Conservation (phyloP, 2,113 vertebrate genomes). For the Oncorhynchus masou region DNA sequence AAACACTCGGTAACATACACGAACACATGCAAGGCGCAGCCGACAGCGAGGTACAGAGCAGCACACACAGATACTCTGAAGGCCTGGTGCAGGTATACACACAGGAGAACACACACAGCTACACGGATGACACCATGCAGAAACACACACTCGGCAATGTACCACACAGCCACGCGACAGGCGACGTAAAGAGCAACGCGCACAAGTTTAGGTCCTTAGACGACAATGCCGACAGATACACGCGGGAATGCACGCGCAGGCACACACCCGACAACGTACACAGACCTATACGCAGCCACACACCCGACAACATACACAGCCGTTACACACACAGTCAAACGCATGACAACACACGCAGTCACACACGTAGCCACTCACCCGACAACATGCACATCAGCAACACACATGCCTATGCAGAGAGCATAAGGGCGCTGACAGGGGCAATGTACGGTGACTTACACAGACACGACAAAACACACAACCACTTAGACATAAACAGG, state of each 20-base stretch:
- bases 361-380: no score
- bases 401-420: slow-evolving; percentile 33
- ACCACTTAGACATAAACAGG: not conserved
- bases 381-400: not conserved
- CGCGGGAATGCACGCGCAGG: not conserved
- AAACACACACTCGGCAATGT: slow-evolving; percentile 12
- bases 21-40: no score
- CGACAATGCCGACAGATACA: slow-evolving; percentile 4
- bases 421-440: slow-evolving; percentile 63
- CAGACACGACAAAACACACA: not conserved
- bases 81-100: no score
- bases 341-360: not conserved
- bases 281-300: no score
- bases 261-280: not conserved
- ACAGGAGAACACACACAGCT: no score
- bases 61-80: no score
- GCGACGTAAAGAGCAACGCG: not conserved
- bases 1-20: no score
- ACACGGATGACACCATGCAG: not conserved
- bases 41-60: no score
- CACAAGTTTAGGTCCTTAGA: not conserved
- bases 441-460: slow-evolving; percentile 62
- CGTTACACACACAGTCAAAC: not conserved
- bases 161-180: not conserved
- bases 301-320: not conserved